Conservation (phyloP, 2,797 vertebrate species). For the Ctenochaetus hawaiiensis region DNA sequence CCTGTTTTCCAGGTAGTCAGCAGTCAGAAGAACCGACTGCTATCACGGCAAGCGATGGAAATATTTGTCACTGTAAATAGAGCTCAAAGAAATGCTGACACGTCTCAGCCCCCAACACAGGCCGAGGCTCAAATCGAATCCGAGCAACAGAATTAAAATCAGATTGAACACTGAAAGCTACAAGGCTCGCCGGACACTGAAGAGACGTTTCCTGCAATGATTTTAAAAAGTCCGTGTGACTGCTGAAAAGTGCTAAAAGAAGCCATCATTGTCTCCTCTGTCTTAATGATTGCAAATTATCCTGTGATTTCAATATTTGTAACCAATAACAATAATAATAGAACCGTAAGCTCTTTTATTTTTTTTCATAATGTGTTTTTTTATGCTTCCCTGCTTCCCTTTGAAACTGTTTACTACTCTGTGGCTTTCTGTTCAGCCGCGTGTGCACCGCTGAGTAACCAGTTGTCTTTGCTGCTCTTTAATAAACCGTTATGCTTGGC, state of each 20-base stretch:
- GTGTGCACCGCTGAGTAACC: conserved; percentile 5
- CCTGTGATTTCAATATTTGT: not conserved
- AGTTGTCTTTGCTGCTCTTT: conserved; percentile 36
- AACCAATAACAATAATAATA: not conserved
- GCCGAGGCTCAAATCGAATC: not conserved
- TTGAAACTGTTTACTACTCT: not conserved
- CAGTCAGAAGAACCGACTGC: not conserved
- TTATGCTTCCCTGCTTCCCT: not conserved
- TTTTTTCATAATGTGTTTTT: not conserved
- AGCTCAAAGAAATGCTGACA: conserved; percentile 21
- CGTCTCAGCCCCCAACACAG: not conserved
- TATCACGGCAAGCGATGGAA: conserved; percentile 1
- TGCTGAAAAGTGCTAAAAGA: not conserved
- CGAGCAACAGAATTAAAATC: not conserved
- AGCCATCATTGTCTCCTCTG: not conserved
- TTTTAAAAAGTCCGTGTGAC: not conserved
- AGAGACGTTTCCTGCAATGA: not conserved
- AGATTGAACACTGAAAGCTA: not conserved
- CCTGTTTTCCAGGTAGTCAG: conserved; percentile 4
- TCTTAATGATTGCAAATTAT: not conserved
- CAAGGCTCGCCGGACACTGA: not conserved
- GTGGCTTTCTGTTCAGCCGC: not conserved
- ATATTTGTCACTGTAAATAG: conserved; percentile 18
- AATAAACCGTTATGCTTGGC: conserved; percentile 31
- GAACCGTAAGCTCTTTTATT: not conserved